phyloP scores from a whole-genome alignment of 2,797 vertebrate species.

The Tenualosa ilisha region DNA sequence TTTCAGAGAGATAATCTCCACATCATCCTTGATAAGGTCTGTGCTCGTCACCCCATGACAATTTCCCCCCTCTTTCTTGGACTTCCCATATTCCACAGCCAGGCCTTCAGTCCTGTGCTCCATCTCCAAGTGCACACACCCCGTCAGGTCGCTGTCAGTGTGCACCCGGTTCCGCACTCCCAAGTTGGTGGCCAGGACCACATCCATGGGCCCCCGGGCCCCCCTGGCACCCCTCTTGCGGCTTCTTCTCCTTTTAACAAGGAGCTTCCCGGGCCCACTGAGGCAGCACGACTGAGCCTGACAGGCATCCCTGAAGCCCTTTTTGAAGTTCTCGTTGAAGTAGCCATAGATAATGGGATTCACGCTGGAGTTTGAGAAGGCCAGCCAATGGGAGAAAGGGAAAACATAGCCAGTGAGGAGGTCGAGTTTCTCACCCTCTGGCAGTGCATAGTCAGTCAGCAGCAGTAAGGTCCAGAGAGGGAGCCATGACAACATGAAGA shows the following conservation, averaged over 20 bases:
- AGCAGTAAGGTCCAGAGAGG: conserved; percentile 64
- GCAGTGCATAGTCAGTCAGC: conserved; percentile 54
- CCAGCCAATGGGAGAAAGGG: conserved; percentile 63
- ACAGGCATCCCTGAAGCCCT: conserved; percentile 56
- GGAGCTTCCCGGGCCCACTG: not conserved
- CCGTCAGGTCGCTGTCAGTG: conserved; percentile 50
- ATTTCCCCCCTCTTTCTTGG: conserved; percentile 33
- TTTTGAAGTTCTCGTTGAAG: conserved; percentile 64
- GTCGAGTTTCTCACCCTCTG: conserved; percentile 46
- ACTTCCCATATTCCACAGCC: conserved; percentile 23
- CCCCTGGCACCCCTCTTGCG: conserved; percentile 11
- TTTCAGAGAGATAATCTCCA: conserved; percentile 36
- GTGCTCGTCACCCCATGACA: conserved; percentile 2
- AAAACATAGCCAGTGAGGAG: conserved; percentile 58
- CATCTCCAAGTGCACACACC: conserved; percentile 56
- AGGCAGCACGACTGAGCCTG: conserved; percentile 30
- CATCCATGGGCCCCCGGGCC: conserved; percentile 34
- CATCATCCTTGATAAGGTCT: conserved; percentile 38
- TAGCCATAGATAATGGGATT: conserved; percentile 65
- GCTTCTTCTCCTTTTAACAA: not conserved
- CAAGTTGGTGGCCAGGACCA: conserved; percentile 32
- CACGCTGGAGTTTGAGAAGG: conserved; percentile 62
- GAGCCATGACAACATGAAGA: conserved; percentile 64
- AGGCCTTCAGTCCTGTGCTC: conserved; percentile 35
- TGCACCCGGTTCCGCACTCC: conserved; percentile 53